Conservation (phyloP, 2,113 vertebrate genomes). For the Mirza zaza region DNA sequence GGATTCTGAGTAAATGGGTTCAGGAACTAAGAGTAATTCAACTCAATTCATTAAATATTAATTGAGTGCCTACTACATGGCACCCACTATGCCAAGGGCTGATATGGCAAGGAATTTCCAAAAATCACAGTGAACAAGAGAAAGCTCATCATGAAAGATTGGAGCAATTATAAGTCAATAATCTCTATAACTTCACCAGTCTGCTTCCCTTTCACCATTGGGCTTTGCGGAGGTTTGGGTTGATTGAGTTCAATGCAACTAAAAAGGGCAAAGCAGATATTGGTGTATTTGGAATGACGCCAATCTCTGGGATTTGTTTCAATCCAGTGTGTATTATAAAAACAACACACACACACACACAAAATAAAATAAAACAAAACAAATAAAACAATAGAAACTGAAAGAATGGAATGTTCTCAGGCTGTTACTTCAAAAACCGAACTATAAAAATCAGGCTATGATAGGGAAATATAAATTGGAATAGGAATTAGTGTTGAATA, state of each 20-base stretch:
- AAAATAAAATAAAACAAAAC: neutral
- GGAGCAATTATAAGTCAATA: neutral
- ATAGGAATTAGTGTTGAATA: neutral
- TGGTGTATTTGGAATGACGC: neutral
- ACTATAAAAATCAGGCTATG: neutral
- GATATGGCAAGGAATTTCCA: conserved; percentile 7
- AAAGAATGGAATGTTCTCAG: neutral
- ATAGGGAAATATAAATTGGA: neutral
- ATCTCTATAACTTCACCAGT: neutral
- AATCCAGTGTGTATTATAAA: neutral
- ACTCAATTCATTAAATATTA: conserved; percentile 4
- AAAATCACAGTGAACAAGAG: conserved; percentile 30
- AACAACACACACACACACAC: no score
- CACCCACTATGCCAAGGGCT: neutral
- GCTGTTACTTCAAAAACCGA: conserved; percentile 26
- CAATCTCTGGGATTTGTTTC: conserved; percentile 1
- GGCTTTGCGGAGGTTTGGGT: neutral
- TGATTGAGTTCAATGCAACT: neutral
- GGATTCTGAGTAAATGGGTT: neutral
- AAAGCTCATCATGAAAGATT: neutral
- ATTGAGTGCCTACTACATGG: neutral
- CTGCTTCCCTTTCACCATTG: neutral
- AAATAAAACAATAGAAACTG: neutral
- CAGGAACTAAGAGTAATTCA: conserved; percentile 39
- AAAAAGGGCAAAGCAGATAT: neutral